Percentiles rank a stretch among this genome's conserved stretches.
Evolutionary conservation across 2,797 vertebrate species (phyloP).

Genomic region (Sebastes baramenuke): DNA sequence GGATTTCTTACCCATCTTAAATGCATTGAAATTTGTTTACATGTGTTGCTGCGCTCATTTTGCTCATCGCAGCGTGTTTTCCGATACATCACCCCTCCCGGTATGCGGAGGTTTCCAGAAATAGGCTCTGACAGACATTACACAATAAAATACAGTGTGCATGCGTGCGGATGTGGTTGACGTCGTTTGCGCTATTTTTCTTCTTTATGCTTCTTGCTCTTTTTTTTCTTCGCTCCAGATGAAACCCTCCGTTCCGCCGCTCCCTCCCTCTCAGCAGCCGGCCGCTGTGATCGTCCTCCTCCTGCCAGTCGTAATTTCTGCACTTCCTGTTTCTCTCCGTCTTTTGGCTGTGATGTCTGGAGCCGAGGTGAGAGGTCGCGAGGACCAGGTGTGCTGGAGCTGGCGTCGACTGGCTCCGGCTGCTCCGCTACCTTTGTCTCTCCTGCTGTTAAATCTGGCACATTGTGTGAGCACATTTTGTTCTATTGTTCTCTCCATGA

Average conservation of each 20-base stretch:
- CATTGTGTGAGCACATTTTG: constrained; percentile 39
- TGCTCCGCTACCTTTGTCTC: constrained; percentile 50
- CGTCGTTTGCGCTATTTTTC: constrained; percentile 10
- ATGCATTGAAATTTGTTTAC: constrained; percentile 50
- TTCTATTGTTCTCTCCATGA: constrained; percentile 60
- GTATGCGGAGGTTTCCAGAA: constrained; percentile 15
- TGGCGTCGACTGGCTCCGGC: constrained; percentile 34
- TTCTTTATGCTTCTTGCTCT: constrained; percentile 8
- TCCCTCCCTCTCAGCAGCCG: constrained; percentile 19
- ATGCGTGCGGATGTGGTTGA: background rate
- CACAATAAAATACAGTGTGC: background rate
- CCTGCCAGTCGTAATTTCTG: constrained; percentile 53
- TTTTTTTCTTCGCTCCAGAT: background rate
- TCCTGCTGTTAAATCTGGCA: constrained; percentile 56
- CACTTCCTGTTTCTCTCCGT: constrained; percentile 52
- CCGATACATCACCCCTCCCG: background rate
- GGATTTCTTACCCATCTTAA: constrained; percentile 47
- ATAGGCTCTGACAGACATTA: constrained; percentile 30
- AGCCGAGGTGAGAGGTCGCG: constrained; percentile 63
- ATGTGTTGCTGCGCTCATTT: constrained; percentile 35
- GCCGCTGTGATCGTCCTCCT: constrained; percentile 33
- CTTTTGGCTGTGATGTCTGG: constrained; percentile 51
- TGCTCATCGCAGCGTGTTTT: constrained; percentile 25
- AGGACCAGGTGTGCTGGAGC: constrained; percentile 68
- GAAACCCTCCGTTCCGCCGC: constrained; percentile 5